These are phyloP conservation scores for Noturus placidus DNA, from an alignment of 2,113 vertebrate genomes.

Conservation along the genomic window DNA sequence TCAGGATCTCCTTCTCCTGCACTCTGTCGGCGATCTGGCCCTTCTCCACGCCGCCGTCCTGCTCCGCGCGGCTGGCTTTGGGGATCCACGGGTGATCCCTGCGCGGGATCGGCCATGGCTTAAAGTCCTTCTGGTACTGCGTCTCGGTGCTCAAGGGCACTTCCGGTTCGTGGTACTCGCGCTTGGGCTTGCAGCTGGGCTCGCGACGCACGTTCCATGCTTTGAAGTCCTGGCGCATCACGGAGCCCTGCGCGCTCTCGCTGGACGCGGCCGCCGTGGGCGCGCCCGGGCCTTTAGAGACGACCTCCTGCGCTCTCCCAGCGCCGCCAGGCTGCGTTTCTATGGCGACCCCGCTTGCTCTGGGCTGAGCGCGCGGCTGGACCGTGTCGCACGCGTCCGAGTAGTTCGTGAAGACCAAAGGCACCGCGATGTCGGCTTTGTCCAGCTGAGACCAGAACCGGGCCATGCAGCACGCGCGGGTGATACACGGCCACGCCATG, in stretches of 20 bases:
- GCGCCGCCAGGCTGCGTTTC: constrained; percentile 77
- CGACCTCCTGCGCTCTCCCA: constrained; percentile 66
- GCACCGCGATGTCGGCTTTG: constrained; percentile 94
- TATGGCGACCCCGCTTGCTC: constrained; percentile 71
- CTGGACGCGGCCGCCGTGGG: constrained; percentile 59
- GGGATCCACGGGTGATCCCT: constrained; percentile 94
- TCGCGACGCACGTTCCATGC: constrained; percentile 90
- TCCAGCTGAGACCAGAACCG: constrained; percentile 98
- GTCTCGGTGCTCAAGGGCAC: constrained; percentile 89
- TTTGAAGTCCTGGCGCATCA: constrained; percentile 93
- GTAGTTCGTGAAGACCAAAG: constrained; percentile 92
- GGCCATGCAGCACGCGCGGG: constrained; percentile 94
- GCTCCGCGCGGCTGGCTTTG: constrained; percentile 69
- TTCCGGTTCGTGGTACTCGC: constrained; percentile 88
- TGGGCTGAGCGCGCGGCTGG: constrained; percentile 72
- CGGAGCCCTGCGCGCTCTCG: constrained; percentile 77
- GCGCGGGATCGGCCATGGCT: constrained; percentile 91
- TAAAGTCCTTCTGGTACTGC: constrained; percentile 97
- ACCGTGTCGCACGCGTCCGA: constrained; percentile 87
- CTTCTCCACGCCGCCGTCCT: constrained; percentile 74
- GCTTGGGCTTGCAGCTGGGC: constrained; percentile 90
- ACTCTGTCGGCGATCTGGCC: constrained; percentile 73
- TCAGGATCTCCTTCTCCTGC: constrained; percentile 72
- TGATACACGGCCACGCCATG: constrained; percentile 98
- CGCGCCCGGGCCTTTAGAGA: constrained; percentile 65